Percentiles rank a stretch among this genome's conserved stretches.
Evolutionary conservation across 2,797 vertebrate species (phyloP).

Genomic region (Echeneis naucrates): DNA sequence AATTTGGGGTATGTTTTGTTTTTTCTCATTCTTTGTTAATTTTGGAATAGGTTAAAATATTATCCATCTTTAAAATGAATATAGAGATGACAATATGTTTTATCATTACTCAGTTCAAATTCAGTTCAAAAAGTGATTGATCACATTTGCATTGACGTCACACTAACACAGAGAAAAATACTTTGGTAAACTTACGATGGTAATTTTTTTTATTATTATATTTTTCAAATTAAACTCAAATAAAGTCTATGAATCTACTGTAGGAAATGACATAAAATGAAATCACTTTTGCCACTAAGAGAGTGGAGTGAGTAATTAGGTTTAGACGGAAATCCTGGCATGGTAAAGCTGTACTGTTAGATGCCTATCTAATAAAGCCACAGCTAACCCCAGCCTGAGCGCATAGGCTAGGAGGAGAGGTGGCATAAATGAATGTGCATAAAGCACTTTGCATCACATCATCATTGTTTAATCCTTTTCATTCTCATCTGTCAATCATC

Average conservation of each 20-base stretch:
- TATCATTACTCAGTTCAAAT: no score
- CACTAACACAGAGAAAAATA: no score
- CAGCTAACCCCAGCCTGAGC: constrained; percentile 45
- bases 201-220: no score
- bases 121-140: constrained; percentile 22
- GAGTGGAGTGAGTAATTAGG: neutral
- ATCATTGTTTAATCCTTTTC: constrained; percentile 75
- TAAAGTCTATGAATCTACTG: neutral
- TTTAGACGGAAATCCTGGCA: constrained; percentile 42
- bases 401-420: constrained; percentile 33
- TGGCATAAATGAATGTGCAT: constrained; percentile 71
- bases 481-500: constrained; percentile 73
- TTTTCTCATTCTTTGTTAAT: neutral
- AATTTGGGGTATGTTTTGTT: constrained; percentile 1
- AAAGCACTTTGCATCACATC: constrained; percentile 74
- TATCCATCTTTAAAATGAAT: neutral
- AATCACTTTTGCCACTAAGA: neutral
- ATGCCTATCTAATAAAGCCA: constrained; percentile 60
- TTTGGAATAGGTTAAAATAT: neutral
- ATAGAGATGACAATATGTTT: neutral
- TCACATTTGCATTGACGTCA: constrained; percentile 25
- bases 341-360: constrained; percentile 58
- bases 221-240: no score
- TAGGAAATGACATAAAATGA: neutral
- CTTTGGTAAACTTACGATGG: no score